Conservation (phyloP, 2,888 invertebrate species). For the Diaperis boleti region DNA sequence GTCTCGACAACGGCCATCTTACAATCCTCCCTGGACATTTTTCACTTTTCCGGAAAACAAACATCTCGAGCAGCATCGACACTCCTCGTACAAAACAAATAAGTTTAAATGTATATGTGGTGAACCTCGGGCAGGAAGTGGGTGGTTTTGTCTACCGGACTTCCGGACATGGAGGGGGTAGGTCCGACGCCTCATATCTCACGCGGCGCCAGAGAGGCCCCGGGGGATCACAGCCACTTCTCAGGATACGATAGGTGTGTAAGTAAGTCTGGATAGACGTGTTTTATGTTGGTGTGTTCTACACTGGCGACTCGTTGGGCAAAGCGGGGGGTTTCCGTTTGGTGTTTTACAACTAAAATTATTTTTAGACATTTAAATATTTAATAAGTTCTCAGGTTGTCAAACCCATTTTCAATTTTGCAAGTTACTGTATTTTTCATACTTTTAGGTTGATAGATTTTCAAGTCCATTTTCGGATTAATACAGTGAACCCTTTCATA, state of each 20-base stretch:
- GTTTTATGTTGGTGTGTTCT: constrained; percentile 50
- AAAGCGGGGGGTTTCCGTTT: no score
- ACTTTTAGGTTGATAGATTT: no score
- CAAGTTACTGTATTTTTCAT: no score
- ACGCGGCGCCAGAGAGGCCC: constrained; percentile 58
- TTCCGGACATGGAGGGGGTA: constrained; percentile 59
- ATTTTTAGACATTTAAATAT: no score
- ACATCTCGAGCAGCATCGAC: constrained; percentile 52
- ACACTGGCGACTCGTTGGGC: no score
- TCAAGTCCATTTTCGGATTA: no score
- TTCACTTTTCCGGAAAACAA: constrained; percentile 42
- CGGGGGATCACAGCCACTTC: constrained; percentile 50
- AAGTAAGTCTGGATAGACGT: constrained; percentile 51
- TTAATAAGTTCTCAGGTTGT: no score
- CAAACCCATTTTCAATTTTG: no score
- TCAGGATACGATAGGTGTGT: constrained; percentile 53
- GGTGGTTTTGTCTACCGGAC: constrained; percentile 58
- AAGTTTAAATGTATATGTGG: constrained; percentile 55
- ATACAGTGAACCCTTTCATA: no score
- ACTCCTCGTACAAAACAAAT: constrained; percentile 56
- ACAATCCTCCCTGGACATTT: constrained; percentile 13
- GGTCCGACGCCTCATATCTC: constrained; percentile 57
- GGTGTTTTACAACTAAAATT: no score
- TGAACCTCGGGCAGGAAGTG: constrained; percentile 53
- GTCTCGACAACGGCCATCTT: constrained; percentile 2